phyloP scores from a whole-genome alignment of 2,888 invertebrate genomes.

The Spodoptera littoralis region DNA sequence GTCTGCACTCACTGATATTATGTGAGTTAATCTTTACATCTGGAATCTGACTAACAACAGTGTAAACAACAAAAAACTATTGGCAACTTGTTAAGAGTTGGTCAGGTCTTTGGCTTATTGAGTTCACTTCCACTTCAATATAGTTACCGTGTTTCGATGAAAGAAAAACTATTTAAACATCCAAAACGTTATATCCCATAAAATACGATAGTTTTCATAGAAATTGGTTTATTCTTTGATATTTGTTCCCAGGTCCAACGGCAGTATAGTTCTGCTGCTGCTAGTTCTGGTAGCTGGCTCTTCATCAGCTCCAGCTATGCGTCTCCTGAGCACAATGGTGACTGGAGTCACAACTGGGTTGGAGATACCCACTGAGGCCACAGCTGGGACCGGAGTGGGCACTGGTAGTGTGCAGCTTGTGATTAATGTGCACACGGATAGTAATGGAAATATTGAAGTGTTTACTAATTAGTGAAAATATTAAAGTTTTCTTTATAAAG shows the following conservation, averaged over 20 bases:
- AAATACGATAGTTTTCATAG: too few species aligned
- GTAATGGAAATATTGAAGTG: slow-evolving; percentile 82
- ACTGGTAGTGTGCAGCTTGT: slow-evolving; percentile 80
- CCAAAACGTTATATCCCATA: too few species aligned
- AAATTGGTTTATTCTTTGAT: too few species aligned
- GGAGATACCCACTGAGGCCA: slow-evolving; percentile 76
- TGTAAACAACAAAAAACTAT: too few species aligned
- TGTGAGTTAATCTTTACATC: slow-evolving; percentile 41
- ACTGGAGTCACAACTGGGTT: slow-evolving; percentile 79
- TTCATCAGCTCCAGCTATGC: slow-evolving; percentile 70
- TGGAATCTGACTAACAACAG: not conserved
- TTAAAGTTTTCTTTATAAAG: slow-evolving; percentile 16
- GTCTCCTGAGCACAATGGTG: slow-evolving; percentile 65
- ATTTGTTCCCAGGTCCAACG: slow-evolving; percentile 66
- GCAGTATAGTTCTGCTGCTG: slow-evolving; percentile 60
- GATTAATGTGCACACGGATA: slow-evolving; percentile 82
- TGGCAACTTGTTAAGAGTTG: too few species aligned
- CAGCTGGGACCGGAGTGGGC: slow-evolving; percentile 73
- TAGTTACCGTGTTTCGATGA: too few species aligned
- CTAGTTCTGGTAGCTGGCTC: slow-evolving; percentile 59
- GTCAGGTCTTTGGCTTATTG: too few species aligned
- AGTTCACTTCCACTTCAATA: too few species aligned
- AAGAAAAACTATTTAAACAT: too few species aligned
- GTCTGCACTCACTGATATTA: slow-evolving; percentile 41
- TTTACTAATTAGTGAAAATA: slow-evolving; percentile 68